These are phyloP conservation scores for Corticium candelabrum DNA, from an alignment of 37 sponge, comb jelly and placozoan species.

Conservation along the genomic window DNA sequence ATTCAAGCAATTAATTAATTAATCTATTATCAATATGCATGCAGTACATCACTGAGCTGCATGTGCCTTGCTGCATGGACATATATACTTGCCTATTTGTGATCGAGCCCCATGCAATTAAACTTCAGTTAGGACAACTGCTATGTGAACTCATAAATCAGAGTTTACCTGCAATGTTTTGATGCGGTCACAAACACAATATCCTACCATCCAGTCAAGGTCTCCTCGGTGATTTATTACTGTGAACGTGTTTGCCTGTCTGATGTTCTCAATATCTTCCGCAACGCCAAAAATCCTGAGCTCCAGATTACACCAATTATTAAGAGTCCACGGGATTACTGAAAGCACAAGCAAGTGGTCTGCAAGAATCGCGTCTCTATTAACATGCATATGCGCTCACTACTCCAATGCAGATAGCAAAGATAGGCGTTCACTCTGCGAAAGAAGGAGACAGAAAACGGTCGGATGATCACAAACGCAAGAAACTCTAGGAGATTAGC, in stretches of 20 bases:
- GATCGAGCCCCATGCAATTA: too few relatives aligned
- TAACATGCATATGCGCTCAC: background rate
- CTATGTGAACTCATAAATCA: too few relatives aligned
- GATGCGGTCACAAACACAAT: constrained; percentile 46
- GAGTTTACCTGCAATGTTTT: constrained; percentile 65
- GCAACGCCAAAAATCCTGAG: background rate
- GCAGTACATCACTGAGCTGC: too few relatives aligned
- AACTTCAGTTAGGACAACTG: too few relatives aligned
- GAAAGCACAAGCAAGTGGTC: background rate
- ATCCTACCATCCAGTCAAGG: constrained; percentile 95
- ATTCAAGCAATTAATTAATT: too few relatives aligned
- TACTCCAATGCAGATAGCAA: background rate
- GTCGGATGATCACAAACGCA: background rate
- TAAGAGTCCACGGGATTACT: background rate
- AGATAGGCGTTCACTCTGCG: background rate
- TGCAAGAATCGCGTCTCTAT: background rate
- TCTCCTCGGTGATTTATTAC: constrained; percentile 84
- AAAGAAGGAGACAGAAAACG: background rate
- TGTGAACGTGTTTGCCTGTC: constrained; percentile 8
- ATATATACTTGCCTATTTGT: background rate
- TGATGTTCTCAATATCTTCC: background rate
- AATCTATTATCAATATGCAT: too few relatives aligned
- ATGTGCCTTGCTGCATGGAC: too few relatives aligned
- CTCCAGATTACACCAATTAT: background rate
- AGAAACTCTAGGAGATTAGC: background rate